Conservation (phyloP, 2,113 vertebrate genomes). For the Noturus placidus region DNA sequence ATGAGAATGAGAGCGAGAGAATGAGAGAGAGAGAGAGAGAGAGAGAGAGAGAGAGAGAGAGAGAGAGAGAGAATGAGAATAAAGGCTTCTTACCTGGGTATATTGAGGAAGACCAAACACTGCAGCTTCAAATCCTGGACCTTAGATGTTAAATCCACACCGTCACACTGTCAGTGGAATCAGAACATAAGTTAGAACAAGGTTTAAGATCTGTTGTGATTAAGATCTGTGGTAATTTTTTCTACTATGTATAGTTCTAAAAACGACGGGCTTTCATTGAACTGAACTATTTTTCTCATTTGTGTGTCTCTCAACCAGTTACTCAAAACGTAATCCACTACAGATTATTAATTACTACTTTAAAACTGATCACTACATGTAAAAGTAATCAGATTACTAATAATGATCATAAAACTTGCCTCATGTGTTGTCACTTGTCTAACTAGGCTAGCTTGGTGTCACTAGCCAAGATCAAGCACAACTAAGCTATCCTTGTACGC, state of each 20-base stretch:
- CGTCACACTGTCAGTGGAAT: slow-evolving; percentile 80
- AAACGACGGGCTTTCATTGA: not conserved
- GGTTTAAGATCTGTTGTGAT: not conserved
- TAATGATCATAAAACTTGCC: no score
- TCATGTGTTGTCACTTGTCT: no score
- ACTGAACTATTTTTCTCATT: not conserved
- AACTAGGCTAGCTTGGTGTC: no score
- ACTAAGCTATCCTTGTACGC: no score
- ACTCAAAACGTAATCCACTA: no score
- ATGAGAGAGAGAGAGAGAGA: not conserved
- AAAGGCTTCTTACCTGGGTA: slow-evolving; percentile 80
- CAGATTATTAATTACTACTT: no score
- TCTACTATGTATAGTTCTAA: not conserved
- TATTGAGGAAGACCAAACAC: slow-evolving; percentile 96
- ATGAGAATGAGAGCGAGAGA: not conserved
- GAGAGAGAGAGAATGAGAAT: no score
- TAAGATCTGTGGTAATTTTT: not conserved
- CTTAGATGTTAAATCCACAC: slow-evolving; percentile 88
- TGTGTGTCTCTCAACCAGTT: not conserved
- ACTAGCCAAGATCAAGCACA: no score
- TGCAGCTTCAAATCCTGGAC: slow-evolving; percentile 94
- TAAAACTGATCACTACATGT: no score
- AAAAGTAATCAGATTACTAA: not conserved
- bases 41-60: not conserved
- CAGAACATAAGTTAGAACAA: not conserved